These are phyloP conservation scores for Peromyscus polionotus DNA, from an alignment of 2,113 vertebrate genomes.

Conservation along the genomic window DNA sequence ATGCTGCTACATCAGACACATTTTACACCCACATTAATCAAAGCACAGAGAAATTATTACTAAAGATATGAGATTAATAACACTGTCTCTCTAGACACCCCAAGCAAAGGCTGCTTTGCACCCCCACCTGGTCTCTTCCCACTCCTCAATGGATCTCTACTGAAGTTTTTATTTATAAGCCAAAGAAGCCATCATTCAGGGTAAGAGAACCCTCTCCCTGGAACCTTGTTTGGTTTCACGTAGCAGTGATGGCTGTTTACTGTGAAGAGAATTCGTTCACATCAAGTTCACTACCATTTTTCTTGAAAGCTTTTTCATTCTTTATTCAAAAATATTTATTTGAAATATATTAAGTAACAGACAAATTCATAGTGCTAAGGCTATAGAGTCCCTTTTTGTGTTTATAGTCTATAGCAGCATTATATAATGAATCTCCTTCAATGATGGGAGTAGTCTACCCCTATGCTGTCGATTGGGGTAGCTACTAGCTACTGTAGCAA, in stretches of 20 bases:
- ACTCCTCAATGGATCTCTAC: conserved; percentile 18
- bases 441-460: background rate
- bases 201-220: conserved; percentile 5
- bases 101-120: conserved; percentile 56
- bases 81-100: conserved; percentile 60
- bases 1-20: conserved; percentile 71
- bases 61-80: conserved; percentile 74
- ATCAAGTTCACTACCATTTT: background rate
- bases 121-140: conserved; percentile 18
- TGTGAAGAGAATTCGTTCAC: conserved; percentile 56
- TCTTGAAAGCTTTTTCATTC: conserved; percentile 33
- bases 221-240: conserved; percentile 23
- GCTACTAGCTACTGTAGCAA: background rate
- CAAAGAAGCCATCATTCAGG: conserved; percentile 34
- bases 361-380: conserved; percentile 23
- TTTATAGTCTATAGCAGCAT: background rate
- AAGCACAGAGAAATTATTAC: conserved; percentile 70
- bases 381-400: conserved; percentile 21
- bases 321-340: conserved; percentile 61
- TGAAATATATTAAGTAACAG: conserved; percentile 10
- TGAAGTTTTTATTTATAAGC: conserved; percentile 45
- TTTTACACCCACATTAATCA: conserved; percentile 81
- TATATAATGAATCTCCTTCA: background rate
- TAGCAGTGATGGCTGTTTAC: conserved; percentile 10
- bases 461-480: background rate